Evolutionary conservation across 2,888 invertebrate genomes (phyloP).

Genomic region (Lysandra bellargus): DNA sequence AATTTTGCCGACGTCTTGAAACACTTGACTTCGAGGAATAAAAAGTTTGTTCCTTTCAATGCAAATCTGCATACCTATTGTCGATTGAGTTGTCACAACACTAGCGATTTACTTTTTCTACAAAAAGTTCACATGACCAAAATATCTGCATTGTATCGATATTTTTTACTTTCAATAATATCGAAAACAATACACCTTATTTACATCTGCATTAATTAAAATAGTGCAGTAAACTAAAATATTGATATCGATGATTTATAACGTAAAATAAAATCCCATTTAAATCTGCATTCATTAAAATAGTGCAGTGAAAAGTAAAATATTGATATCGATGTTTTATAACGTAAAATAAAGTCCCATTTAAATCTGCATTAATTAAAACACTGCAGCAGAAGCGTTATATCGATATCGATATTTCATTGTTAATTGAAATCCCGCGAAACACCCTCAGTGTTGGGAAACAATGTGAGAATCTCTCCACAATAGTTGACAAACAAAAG

Average conservation of each 20-base stretch:
- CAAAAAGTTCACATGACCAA: slow-evolving; percentile 1
- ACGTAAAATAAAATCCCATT: not conserved
- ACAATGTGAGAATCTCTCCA: slow-evolving; percentile 23
- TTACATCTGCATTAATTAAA: not conserved
- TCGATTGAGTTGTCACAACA: slow-evolving; percentile 19
- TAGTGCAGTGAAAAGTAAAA: not conserved
- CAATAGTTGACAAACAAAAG: slow-evolving; percentile 37
- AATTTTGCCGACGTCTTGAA: not conserved
- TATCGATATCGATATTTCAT: not conserved
- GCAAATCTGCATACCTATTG: slow-evolving; percentile 11
- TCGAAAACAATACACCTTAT: not conserved
- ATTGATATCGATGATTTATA: not conserved
- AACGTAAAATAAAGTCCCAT: not conserved
- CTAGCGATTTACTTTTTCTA: not conserved
- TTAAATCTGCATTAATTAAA: not conserved
- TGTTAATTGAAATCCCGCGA: not conserved
- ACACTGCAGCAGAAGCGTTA: not conserved
- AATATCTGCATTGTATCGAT: not conserved
- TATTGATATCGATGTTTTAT: not conserved
- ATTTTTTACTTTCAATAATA: not conserved
- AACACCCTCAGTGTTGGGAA: not conserved
- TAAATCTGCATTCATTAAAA: no score
- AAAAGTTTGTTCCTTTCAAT: slow-evolving; percentile 6
- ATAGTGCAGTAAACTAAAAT: not conserved
- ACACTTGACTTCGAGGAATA: not conserved